Evolutionary conservation across 1,140 invertebrate species (phyloP).

Genomic region (Samia ricini): DNA sequence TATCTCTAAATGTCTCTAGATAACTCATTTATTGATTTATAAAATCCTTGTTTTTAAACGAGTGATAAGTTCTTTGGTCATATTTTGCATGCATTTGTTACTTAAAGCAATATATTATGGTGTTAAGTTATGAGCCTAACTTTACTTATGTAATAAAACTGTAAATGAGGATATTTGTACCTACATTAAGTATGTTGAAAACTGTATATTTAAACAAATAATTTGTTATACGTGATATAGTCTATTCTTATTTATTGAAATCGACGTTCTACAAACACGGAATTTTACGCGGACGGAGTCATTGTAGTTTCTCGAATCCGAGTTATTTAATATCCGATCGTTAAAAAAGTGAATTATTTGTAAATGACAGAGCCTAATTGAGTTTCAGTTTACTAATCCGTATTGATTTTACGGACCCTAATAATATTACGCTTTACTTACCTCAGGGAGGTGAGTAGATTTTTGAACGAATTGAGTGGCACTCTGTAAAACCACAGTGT

Average conservation of each 20-base stretch:
- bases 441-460: background rate
- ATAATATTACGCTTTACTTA: background rate
- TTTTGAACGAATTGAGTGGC: background rate
- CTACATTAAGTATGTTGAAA: background rate
- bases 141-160: background rate
- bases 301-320: background rate
- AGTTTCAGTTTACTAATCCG: background rate
- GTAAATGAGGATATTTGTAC: background rate
- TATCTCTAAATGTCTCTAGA: too few species aligned
- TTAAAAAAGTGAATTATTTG: background rate
- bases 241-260: background rate
- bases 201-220: background rate
- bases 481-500: background rate
- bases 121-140: background rate
- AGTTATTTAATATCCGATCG: conserved; percentile 15
- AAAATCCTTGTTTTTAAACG: too few species aligned
- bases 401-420: background rate
- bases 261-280: too few species aligned
- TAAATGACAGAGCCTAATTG: background rate
- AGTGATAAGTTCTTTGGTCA: background rate
- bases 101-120: background rate
- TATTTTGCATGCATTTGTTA: background rate
- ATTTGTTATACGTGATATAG: background rate
- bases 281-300: too few species aligned
- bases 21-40: too few species aligned